Evolutionary conservation across 2,888 invertebrate genomes (phyloP).

Genomic region (Adineta ricciae): DNA sequence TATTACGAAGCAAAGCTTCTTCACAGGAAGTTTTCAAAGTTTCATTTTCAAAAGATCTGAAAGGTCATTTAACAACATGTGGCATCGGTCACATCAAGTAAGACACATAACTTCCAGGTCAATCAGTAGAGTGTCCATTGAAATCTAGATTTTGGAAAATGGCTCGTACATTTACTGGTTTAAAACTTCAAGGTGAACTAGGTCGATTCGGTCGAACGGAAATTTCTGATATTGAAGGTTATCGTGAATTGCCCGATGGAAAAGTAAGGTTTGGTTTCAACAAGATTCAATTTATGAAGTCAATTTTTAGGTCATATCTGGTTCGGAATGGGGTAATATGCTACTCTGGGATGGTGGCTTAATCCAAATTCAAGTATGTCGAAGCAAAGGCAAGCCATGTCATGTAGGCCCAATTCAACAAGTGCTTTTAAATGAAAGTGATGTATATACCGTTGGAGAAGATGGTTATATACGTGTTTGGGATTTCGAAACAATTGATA

Average conservation of each 20-base stretch:
- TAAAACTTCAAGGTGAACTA: slow-evolving; percentile 75
- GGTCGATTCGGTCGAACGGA: slow-evolving; percentile 84
- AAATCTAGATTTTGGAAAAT: slow-evolving; percentile 81
- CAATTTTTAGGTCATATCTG: slow-evolving; percentile 62
- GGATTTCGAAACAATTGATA: slow-evolving; percentile 82
- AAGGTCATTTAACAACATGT: slow-evolving; percentile 67
- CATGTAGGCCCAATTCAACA: slow-evolving; percentile 67
- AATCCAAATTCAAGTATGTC: slow-evolving; percentile 71
- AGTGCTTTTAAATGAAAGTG: slow-evolving; percentile 55
- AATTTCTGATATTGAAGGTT: slow-evolving; percentile 74
- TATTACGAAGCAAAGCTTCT: slow-evolving; percentile 70
- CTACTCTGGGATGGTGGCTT: slow-evolving; percentile 79
- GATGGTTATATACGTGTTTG: slow-evolving; percentile 57
- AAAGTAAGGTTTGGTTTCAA: slow-evolving; percentile 55
- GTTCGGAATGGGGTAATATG: slow-evolving; percentile 81
- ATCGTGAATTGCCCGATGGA: slow-evolving; percentile 75
- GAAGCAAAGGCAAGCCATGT: slow-evolving; percentile 61
- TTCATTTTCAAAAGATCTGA: slow-evolving; percentile 69
- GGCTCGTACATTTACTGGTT: slow-evolving; percentile 75
- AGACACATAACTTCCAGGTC: neutral
- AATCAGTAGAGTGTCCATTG: slow-evolving; percentile 19
- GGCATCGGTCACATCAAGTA: slow-evolving; percentile 56
- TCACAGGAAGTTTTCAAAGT: slow-evolving; percentile 69
- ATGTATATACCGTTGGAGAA: slow-evolving; percentile 56
- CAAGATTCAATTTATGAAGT: no score